Evolutionary conservation across 2,113 vertebrate genomes (phyloP).

Genomic region (Delphinus delphis): DNA sequence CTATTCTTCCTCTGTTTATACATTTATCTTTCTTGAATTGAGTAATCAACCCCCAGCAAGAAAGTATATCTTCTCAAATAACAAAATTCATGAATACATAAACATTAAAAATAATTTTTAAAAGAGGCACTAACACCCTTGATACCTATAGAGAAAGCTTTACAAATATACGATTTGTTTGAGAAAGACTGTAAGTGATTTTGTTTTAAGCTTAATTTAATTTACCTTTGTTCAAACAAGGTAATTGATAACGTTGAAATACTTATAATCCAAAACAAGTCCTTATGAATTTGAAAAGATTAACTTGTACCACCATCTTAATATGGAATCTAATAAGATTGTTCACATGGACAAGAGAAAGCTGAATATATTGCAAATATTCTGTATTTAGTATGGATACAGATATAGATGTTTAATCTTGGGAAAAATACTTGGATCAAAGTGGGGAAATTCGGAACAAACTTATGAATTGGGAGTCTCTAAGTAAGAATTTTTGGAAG

Average conservation of each 20-base stretch:
- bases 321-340: not conserved
- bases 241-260: not conserved
- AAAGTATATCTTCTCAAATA: not conserved
- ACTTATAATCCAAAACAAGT: not conserved
- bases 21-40: not conserved
- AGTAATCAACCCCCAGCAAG: not conserved
- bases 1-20: not conserved
- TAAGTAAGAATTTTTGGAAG: not conserved
- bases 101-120: not conserved
- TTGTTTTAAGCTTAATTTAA: not conserved
- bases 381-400: not conserved
- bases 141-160: not conserved
- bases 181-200: not conserved
- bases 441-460: not conserved
- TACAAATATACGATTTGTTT: not conserved
- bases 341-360: not conserved
- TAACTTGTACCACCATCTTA: not conserved
- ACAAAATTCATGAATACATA: not conserved
- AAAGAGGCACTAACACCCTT: not conserved
- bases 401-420: not conserved
- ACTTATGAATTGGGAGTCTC: not conserved
- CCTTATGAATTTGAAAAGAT: not conserved
- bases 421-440: not conserved
- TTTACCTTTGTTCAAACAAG: not conserved
- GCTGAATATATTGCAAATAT: not conserved